Evolutionary conservation across 2,797 vertebrate genomes (phyloP).

Genomic region (Ispidina lecontei): DNA sequence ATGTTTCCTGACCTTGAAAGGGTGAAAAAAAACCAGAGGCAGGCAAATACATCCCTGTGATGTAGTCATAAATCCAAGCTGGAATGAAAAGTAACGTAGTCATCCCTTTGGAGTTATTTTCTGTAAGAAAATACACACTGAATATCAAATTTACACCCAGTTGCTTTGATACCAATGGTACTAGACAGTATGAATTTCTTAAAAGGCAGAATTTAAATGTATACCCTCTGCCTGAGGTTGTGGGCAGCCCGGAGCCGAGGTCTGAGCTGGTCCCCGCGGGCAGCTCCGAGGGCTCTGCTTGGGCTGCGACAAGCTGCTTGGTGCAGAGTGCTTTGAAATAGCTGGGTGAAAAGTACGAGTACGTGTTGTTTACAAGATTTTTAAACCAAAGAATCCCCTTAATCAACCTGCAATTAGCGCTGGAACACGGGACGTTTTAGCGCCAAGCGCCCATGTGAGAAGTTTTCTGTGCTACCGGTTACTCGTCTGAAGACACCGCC

Average conservation of each 20-base stretch:
- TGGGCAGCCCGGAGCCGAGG: neutral
- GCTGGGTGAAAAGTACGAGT: neutral
- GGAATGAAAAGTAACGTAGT: constrained; percentile 1
- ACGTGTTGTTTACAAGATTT: neutral
- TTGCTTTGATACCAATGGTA: neutral
- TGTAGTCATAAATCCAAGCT: neutral
- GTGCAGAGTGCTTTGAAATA: neutral
- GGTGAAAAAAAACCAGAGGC: neutral
- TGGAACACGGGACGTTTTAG: neutral
- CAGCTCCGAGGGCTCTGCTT: neutral
- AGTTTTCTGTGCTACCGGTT: neutral
- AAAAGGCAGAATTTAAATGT: neutral
- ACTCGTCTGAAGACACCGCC: neutral
- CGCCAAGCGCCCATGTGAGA: neutral
- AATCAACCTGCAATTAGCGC: neutral
- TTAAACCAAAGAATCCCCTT: neutral
- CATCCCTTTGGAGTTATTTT: constrained; percentile 32
- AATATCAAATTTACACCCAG: neutral
- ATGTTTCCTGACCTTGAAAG: constrained; percentile 3
- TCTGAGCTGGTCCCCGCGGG: neutral
- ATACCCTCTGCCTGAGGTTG: accelerated
- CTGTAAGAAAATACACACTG: neutral
- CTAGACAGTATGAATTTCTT: neutral
- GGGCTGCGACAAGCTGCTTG: neutral
- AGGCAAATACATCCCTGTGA: neutral